phyloP scores from a whole-genome alignment of 2,797 vertebrate genomes.

The Alcedo quadribrachys region DNA sequence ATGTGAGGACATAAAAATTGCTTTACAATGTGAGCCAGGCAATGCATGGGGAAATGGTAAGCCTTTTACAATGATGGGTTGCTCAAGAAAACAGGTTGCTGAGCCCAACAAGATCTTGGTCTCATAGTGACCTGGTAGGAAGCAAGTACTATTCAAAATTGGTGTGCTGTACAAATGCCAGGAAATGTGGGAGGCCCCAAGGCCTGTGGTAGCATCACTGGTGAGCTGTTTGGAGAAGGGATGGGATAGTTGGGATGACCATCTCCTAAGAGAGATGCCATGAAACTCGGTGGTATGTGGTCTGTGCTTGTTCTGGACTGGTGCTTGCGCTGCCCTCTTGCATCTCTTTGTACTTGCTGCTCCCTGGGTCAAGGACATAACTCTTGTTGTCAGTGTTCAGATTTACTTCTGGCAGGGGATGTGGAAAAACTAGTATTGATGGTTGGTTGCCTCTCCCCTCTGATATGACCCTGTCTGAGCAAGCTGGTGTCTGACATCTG shows the following conservation, averaged over 20 bases:
- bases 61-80: not conserved
- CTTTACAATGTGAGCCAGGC: not conserved
- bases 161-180: not conserved
- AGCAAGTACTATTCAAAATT: not conserved
- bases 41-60: rapidly evolving
- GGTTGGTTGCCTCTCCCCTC: not conserved
- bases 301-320: rapidly evolving
- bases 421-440: not conserved
- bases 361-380: not conserved
- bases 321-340: not conserved
- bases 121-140: not conserved
- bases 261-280: not conserved
- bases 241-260: not conserved
- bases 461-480: not conserved
- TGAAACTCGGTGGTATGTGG: rapidly evolving
- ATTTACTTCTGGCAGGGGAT: not conserved
- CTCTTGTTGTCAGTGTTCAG: not conserved
- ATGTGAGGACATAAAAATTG: not conserved
- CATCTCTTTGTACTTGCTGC: too few species aligned
- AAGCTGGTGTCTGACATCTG: not conserved
- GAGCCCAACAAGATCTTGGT: not conserved
- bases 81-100: not conserved
- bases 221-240: rapidly evolving
- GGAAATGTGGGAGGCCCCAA: not conserved
- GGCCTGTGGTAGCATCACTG: rapidly evolving